Conservation (phyloP, 2,888 invertebrate species). For the Anaspis maculata region DNA sequence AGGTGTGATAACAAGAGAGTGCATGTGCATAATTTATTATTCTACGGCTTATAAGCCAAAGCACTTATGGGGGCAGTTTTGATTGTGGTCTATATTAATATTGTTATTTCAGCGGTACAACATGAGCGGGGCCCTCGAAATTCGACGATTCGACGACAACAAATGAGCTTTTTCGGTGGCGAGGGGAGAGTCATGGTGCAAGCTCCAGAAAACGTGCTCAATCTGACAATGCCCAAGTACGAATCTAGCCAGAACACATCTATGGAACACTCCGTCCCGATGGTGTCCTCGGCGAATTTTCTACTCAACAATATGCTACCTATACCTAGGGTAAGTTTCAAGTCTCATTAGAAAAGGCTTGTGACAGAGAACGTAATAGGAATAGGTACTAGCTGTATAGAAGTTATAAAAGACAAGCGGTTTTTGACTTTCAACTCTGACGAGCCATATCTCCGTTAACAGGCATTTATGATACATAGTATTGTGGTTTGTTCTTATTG, state of each 20-base stretch:
- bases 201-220: conserved; percentile 38
- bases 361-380: no score
- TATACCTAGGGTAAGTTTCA: conserved; percentile 3
- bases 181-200: conserved; percentile 45
- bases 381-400: no score
- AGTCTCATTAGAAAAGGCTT: no score
- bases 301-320: conserved; percentile 7
- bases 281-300: neutral
- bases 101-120: conserved; percentile 76
- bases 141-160: conserved; percentile 89
- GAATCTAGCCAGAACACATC: conserved; percentile 20
- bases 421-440: no score
- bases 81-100: conserved; percentile 13
- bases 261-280: conserved; percentile 20
- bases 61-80: conserved; percentile 4
- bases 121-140: conserved; percentile 96
- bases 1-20: conserved; percentile 25
- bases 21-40: conserved; percentile 14
- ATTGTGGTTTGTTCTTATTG: no score
- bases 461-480: no score
- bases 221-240: conserved; percentile 43
- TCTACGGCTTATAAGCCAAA: conserved; percentile 7
- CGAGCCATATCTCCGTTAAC: no score
- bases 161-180: conserved; percentile 78
- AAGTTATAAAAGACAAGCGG: no score